phyloP scores from a whole-genome alignment of 1,140 invertebrate species.

The Leucophenga varia region DNA sequence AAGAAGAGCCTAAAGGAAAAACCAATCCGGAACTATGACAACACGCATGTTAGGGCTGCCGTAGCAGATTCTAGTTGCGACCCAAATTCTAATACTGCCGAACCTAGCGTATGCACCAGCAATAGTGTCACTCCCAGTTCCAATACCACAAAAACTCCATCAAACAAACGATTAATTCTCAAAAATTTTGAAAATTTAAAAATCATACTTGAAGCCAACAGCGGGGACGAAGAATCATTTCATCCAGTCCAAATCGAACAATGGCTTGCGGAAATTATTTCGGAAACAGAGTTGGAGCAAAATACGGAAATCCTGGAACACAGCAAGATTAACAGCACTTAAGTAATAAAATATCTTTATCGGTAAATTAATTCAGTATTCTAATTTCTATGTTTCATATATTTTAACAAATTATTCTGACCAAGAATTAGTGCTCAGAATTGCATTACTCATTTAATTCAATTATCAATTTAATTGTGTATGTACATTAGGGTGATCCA shows the following conservation, averaged over 20 bases:
- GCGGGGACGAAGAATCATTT: slow-evolving; percentile 40
- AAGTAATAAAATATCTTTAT: no score
- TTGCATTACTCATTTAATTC: no score
- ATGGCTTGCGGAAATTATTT: slow-evolving; percentile 61
- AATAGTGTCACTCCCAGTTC: no score
- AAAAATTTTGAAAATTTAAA: slow-evolving; percentile 53
- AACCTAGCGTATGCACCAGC: no score
- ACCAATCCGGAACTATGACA: slow-evolving; percentile 18
- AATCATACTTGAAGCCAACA: slow-evolving; percentile 43
- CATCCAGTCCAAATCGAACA: slow-evolving; percentile 61
- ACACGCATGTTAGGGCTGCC: slow-evolving; percentile 8
- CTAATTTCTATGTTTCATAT: no score
- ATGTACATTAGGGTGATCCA: no score
- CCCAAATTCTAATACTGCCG: slow-evolving; percentile 19
- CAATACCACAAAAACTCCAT: slow-evolving; percentile 4
- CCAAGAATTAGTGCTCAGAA: no score
- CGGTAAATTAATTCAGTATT: no score
- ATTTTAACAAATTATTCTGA: no score
- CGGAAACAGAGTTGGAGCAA: slow-evolving; percentile 61
- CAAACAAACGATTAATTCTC: slow-evolving; percentile 33
- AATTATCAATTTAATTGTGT: no score
- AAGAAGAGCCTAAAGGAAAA: slow-evolving; percentile 48
- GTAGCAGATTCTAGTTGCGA: slow-evolving; percentile 34
- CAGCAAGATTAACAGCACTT: slow-evolving; percentile 43
- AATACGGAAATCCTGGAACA: slow-evolving; percentile 60